These are phyloP conservation scores for Amphipoea oculea DNA, from an alignment of 2,888 invertebrate genomes.

Conservation along the genomic window DNA sequence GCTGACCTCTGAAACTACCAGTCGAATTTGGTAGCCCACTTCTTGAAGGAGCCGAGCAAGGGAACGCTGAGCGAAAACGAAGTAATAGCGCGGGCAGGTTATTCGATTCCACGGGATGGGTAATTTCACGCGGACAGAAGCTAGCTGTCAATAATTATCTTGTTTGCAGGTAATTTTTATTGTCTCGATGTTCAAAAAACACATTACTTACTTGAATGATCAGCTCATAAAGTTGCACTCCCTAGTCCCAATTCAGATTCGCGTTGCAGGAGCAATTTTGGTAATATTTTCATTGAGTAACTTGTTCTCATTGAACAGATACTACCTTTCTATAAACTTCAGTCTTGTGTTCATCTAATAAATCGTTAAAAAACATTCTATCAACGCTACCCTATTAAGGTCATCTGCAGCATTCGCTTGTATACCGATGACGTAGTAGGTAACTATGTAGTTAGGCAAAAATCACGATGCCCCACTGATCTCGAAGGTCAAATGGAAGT, in stretches of 20 bases:
- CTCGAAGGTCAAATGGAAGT: conserved; percentile 45
- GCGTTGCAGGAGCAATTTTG: background rate
- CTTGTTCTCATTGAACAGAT: background rate
- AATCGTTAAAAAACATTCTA: no score
- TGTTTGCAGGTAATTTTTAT: background rate
- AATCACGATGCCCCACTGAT: conserved; percentile 46
- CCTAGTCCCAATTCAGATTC: background rate
- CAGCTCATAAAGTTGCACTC: background rate
- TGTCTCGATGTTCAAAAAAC: background rate
- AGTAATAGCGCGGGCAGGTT: no score
- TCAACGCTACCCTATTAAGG: background rate
- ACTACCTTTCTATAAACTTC: background rate
- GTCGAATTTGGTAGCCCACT: no score
- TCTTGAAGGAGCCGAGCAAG: no score
- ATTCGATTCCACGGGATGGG: no score
- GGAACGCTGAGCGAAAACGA: no score
- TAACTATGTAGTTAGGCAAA: conserved; percentile 27
- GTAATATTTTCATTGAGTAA: background rate
- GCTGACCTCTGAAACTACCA: no score
- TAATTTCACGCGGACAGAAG: no score
- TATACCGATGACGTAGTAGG: conserved; percentile 18
- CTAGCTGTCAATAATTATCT: background rate
- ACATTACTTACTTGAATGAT: background rate
- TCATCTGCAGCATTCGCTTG: background rate
- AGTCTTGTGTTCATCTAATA: background rate